Evolutionary conservation across 2,797 vertebrate genomes (phyloP).

Genomic region (Neosilurus mollespiculum): DNA sequence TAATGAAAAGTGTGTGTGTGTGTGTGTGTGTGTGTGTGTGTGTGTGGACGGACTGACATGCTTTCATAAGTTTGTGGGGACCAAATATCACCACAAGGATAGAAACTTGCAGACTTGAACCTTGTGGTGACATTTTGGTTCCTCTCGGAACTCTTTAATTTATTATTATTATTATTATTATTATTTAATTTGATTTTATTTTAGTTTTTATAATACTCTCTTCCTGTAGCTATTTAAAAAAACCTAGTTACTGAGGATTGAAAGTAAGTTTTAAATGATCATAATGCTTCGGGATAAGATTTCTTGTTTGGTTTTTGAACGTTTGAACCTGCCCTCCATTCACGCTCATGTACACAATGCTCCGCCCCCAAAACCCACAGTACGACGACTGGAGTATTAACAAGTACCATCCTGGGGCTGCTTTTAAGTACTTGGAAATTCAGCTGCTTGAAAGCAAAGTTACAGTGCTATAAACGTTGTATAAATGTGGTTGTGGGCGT

Average conservation of each 20-base stretch:
- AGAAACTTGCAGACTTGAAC: background rate
- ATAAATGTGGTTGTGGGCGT: too few species aligned
- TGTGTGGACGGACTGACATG: background rate
- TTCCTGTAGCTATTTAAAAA: too few species aligned
- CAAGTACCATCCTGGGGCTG: too few species aligned
- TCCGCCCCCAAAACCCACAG: background rate
- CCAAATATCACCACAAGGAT: background rate
- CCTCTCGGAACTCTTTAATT: too few species aligned
- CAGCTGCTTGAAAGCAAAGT: background rate
- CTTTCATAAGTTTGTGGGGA: background rate
- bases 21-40: background rate
- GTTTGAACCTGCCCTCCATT: background rate
- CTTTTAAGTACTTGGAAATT: background rate
- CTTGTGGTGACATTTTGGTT: background rate
- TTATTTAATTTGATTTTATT: too few species aligned
- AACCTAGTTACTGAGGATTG: too few species aligned
- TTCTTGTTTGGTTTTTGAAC: too few species aligned
- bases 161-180: too few species aligned
- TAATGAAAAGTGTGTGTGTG: background rate
- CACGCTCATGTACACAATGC: background rate
- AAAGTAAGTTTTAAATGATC: too few species aligned
- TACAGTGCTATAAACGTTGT: background rate
- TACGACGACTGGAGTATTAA: background rate
- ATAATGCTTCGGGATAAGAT: too few species aligned
- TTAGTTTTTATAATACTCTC: too few species aligned